phyloP scores from a whole-genome alignment of 2,888 invertebrate species.

The Macrophya alboannulata region DNA sequence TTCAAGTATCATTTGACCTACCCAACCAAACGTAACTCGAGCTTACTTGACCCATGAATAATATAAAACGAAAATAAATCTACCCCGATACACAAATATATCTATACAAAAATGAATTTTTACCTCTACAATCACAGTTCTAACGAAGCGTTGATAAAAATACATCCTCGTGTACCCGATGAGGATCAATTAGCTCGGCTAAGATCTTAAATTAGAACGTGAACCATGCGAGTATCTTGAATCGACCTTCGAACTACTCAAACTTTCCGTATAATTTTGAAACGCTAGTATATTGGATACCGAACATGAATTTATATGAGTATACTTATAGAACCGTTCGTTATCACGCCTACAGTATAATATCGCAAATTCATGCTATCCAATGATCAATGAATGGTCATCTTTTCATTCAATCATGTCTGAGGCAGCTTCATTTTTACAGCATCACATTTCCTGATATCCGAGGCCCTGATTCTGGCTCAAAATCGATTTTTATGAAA shows the following conservation, averaged over 20 bases:
- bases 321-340: background rate
- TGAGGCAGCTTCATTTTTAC: background rate
- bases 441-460: conserved; percentile 9
- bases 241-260: background rate
- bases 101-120: background rate
- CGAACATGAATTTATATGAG: background rate
- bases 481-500: background rate
- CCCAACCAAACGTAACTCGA: background rate
- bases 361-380: background rate
- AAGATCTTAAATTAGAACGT: background rate
- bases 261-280: background rate
- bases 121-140: background rate
- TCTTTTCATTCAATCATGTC: background rate
- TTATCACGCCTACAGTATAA: conserved; percentile 8
- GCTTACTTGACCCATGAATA: background rate
- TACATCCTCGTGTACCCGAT: background rate
- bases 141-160: background rate
- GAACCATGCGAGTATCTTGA: background rate
- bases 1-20: background rate
- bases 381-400: background rate
- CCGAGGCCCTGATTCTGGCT: background rate
- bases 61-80: background rate
- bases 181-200: background rate
- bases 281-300: background rate
- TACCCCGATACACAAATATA: background rate